Percentiles rank a stretch among this genome's conserved stretches.
Conservation (phyloP, 2,113 vertebrate species). For the Chionomys nivalis region DNA sequence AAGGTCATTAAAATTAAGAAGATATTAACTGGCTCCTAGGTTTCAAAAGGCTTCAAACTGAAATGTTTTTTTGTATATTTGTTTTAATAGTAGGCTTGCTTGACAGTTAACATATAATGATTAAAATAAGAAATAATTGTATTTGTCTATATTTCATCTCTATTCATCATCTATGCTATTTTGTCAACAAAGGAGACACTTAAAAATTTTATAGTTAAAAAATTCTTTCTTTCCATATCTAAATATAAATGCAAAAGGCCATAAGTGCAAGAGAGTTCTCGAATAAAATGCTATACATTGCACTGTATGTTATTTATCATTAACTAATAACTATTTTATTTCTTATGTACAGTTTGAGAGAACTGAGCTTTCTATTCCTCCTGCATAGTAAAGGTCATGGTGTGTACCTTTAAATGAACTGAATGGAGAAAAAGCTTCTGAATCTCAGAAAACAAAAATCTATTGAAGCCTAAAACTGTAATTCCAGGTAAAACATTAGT, state of each 20-base stretch:
- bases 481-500: conserved; percentile 57
- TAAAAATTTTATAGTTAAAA: neutral
- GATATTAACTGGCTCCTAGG: neutral
- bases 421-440: conserved; percentile 60
- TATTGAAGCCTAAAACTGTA: conserved; percentile 21
- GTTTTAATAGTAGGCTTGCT: conserved; percentile 6
- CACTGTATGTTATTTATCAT: neutral
- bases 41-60: conserved; percentile 2
- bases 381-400: conserved; percentile 34
- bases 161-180: neutral
- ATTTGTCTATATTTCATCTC: neutral
- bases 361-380: conserved; percentile 45
- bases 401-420: conserved; percentile 36
- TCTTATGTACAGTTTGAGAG: conserved; percentile 5
- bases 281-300: neutral
- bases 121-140: neutral
- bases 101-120: neutral
- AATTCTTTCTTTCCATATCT: neutral
- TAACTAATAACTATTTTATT: conserved; percentile 15
- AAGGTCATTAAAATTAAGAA: neutral
- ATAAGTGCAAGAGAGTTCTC: conserved; percentile 16
- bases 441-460: conserved; percentile 59
- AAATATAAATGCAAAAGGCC: neutral
- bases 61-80: neutral
- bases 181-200: neutral